Base-by-base conservation (phyloP, 2,888 invertebrate genomes). In the Agapetus fuscipes region DNA sequence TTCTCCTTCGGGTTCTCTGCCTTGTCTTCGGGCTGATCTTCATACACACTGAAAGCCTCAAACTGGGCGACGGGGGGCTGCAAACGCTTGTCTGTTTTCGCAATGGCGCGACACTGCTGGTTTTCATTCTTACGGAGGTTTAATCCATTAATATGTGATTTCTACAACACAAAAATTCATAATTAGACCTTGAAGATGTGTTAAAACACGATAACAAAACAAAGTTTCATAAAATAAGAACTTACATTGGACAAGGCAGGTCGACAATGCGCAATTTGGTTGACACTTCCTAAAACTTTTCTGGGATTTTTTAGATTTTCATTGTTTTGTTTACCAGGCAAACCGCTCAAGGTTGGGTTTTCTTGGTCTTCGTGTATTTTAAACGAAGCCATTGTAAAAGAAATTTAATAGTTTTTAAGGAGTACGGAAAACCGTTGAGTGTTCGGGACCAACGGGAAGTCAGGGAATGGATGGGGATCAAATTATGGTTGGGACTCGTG, bases 351-450 rank as follows among this genome's bases (percentile, higher is more conserved):
- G 17, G 34, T 13, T 44, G 66, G 65, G 62, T 86, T 86, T 64
- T 85, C 85, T 60, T 80, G 78, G 63, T 85, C 84, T 61, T 81
- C 78, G 62, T 79, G 80, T 56, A 84, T 80, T 63, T 78, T 74
- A 61, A 84, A 79, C 52, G 76, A 72, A 62, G 83, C 82, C 84
- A 84, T 83, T 62, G 59, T 4, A 20, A 20, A 20, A n/a, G n/a
- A n/a, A n/a, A n/a, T n/a, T n/a, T n/a, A n/a, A n/a, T n/a, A n/a
- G n/a, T n/a, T n/a, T n/a, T n/a, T n/a, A n/a, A n/a, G n/a, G n/a
- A n/a, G n/a, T n/a, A n/a, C n/a, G n/a, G n/a, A n/a, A n/a, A n/a
- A n/a, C n/a, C n/a, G n/a, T n/a, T n/a, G n/a, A n/a, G n/a, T n/a
- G n/a, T n/a, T n/a, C n/a, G n/a, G n/a, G n/a, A n/a, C n/a, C n/a